Percentiles rank a stretch among this genome's conserved stretches.
phyloP scores from a whole-genome alignment of 2,113 vertebrate species.

The Sceloporus undulatus region DNA sequence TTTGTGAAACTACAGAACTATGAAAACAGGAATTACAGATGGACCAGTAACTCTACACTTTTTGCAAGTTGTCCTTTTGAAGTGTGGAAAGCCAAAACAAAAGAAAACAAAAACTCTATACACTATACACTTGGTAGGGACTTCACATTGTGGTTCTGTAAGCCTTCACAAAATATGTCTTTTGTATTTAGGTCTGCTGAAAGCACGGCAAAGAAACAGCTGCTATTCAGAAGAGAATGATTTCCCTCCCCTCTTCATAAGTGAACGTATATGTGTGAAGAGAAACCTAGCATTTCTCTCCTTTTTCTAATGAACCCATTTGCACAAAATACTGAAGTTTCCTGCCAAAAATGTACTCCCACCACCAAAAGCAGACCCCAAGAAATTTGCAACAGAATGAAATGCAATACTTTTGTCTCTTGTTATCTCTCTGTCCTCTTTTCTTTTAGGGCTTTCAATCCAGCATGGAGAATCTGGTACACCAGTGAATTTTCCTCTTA shows the following conservation, averaged over 20 bases:
- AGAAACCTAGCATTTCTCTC: not conserved
- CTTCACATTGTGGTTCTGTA: not conserved
- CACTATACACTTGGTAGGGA: not conserved
- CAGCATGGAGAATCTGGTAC: not conserved
- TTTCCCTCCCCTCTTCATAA: not conserved
- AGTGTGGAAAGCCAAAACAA: not conserved
- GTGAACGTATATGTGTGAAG: not conserved
- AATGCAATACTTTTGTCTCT: not conserved
- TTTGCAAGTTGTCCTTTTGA: conserved; percentile 1
- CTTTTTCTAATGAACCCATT: not conserved
- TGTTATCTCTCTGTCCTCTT: not conserved
- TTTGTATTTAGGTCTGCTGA: not conserved
- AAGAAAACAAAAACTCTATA: not conserved
- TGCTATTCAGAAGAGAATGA: not conserved
- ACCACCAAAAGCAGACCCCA: not conserved
- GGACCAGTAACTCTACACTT: not conserved
- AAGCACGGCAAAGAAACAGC: not conserved
- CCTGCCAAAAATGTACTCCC: not conserved
- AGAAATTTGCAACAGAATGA: not conserved
- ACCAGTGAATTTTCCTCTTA: conserved; percentile 6
- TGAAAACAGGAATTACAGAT: not conserved
- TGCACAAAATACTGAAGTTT: not conserved
- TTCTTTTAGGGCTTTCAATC: not conserved
- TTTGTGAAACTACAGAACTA: not conserved
- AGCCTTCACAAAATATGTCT: not conserved